Conservation (phyloP, 2,888 invertebrate genomes). For the Anaspis maculata region DNA sequence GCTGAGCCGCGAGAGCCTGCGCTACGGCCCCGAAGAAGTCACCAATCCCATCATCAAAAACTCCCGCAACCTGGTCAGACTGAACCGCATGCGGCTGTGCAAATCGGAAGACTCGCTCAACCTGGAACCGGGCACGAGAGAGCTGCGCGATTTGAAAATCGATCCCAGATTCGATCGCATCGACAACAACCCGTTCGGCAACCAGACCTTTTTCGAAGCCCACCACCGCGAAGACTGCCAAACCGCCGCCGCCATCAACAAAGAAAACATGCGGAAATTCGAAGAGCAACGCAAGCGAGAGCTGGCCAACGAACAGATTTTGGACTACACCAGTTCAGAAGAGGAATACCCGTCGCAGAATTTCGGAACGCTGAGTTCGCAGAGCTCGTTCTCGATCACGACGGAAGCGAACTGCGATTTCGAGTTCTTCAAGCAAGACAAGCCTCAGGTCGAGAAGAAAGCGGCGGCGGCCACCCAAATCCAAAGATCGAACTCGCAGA, state of each 20-base stretch:
- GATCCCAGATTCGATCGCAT: too few species aligned
- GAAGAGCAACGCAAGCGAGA: constrained; percentile 7
- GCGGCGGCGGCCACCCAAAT: constrained; percentile 18
- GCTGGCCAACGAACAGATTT: constrained; percentile 10
- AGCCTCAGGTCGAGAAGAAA: background rate
- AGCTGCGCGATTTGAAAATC: constrained; percentile 16
- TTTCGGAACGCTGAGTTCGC: constrained; percentile 34
- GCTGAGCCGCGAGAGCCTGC: constrained; percentile 23
- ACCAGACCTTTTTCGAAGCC: too few species aligned
- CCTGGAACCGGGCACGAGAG: background rate
- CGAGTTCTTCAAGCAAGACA: constrained; percentile 46
- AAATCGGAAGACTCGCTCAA: constrained; percentile 35
- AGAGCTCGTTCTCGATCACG: constrained; percentile 51
- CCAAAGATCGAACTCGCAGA: constrained; percentile 35
- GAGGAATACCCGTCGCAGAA: constrained; percentile 39
- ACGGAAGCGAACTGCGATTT: constrained; percentile 58
- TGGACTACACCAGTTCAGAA: constrained; percentile 24
- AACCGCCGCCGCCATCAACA: too few species aligned
- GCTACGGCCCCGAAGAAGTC: constrained; percentile 18
- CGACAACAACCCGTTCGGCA: too few species aligned
- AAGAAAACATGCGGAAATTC: constrained; percentile 2
- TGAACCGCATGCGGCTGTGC: constrained; percentile 31
- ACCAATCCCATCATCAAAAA: too few species aligned
- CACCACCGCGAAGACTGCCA: too few species aligned
- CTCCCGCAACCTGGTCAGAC: constrained; percentile 25